phyloP scores from a whole-genome alignment of 2,113 vertebrate genomes.

The Azemiops feae region DNA sequence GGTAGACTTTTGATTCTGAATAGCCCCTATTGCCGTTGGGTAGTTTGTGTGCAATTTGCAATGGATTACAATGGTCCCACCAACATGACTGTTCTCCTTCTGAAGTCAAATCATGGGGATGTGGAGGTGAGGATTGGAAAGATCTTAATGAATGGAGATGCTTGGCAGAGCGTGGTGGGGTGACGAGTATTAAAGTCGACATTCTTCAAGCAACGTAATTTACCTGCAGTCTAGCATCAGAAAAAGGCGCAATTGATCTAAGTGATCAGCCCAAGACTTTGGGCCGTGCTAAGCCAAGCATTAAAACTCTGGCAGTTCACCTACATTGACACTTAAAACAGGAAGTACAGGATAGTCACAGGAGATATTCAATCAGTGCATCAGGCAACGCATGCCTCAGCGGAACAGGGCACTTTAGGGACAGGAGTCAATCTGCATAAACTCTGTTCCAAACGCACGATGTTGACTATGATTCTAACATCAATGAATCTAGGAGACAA shows the following conservation, averaged over 20 bases:
- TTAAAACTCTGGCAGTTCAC: neutral
- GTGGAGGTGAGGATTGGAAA: accelerated
- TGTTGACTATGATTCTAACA: neutral
- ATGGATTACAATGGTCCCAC: accelerated
- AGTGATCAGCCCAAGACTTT: accelerated
- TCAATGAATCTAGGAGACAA: neutral
- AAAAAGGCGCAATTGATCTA: accelerated
- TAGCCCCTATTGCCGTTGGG: neutral
- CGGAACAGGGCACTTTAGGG: accelerated
- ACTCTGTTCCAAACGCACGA: neutral
- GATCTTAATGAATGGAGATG: accelerated
- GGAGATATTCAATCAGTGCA: too few species aligned
- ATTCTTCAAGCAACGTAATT: neutral
- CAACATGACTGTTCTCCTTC: accelerated
- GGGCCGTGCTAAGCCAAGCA: neutral
- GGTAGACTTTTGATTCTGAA: accelerated
- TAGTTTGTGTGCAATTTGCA: neutral
- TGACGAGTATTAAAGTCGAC: neutral
- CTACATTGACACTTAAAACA: neutral
- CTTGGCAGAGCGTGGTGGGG: neutral
- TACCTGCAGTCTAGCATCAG: neutral
- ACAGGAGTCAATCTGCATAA: neutral
- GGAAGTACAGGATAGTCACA: neutral
- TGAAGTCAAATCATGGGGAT: accelerated
- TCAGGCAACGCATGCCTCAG: neutral